Base-by-base conservation (phyloP, 1,140 invertebrate genomes). In the Hylaeus volcanicus region DNA sequence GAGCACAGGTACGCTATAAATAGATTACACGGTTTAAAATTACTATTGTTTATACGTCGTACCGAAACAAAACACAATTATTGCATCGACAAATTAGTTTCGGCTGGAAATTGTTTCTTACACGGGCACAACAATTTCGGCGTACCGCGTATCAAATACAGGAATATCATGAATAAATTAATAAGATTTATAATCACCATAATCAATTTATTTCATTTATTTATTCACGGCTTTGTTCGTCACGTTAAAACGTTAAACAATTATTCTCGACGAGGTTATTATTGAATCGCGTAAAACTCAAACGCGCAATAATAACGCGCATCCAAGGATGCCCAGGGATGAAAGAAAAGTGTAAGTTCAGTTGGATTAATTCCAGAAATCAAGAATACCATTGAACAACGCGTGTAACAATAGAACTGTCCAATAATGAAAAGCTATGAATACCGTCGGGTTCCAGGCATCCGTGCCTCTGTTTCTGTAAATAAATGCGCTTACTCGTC, bases 341-440 rank as follows among this genome's bases (percentile, higher is more conserved):
- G 71, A 77, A 56, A 53, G 73, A 63, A 73, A 81, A 73, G 26
- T 65, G 56, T 53, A 76, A 81, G 55, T 61, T 15, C 56, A 39
- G 74, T 86, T 83, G 72, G 75, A 83, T 83, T 73, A 80, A 75
- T 86, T 83, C 69, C 73, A 81, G 61, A 76, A 83, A 75, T 76
- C 60, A 70, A 55, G 48, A 76, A 80, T 71, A 81, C 71, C 63
- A 73, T 71, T 56, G 71, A 65, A 64, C 77, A 81, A 77, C 65
- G 43, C 26, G 75, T 45, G n/a, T 64, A 83, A 83, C 80, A 82
- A 86, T 79, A 71, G 84, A 61, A 86, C 74, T 79, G 72, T 71
- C 75, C 51, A 51, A 45, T 79, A 83, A 79, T 76, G 71, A 64
- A 56, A 76, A 83, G 71, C 76, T 72, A 75, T 61, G 61, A 79